Base-by-base conservation (phyloP, 2,888 invertebrate species). In the Drosophila algonquin region DNA sequence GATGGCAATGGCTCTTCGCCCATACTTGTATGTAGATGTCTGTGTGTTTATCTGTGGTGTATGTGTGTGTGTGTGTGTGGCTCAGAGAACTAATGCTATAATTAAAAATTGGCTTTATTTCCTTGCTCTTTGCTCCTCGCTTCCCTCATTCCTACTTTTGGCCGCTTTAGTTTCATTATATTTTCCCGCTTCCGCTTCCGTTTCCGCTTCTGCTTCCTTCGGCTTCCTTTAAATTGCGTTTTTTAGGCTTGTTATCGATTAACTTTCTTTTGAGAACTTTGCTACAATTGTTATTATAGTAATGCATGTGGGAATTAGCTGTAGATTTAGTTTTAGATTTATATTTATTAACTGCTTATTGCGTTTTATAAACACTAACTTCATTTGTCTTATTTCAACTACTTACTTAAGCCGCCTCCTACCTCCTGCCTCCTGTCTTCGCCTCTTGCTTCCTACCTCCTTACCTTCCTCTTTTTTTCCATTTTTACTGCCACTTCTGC, bases 341-440 rank as follows among this genome's bases (percentile, higher is more conserved):
- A 21, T 50, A 48, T 50, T 51, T 63, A 65, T 72, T 72, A 77
- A 73, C 64, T 77, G 73, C 75, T 77, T 76, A 87, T 80, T 85
- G 79, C 86, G 79, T 87, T 87, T 87, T 90, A 79, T 77, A 86
- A 86, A 85, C 87, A 87, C 88, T 79, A 83, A 80, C 75, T 81
- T 58, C 54, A 62, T 72, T 70, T 86, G 52, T 78, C 70, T 71
- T 71, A 73, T 61, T 80, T 89, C 84, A 86, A 68, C 89, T 89
- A 89, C 82, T 89, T 89, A 88, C 70, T 82, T 72, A 79, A 81
- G 76, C 81, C 72, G 57, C 77, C 56, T 6, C 45, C 32, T 10
- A 12, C 10, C 32, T 35, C 4, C 16, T 35, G 3, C 77, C 56
- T 6, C 45, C 32, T 10, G 3, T 9, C 32, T 35, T 1, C 16